These are phyloP conservation scores for Crematogaster levior DNA, from an alignment of 2,888 invertebrate species.

Conservation along the genomic window DNA sequence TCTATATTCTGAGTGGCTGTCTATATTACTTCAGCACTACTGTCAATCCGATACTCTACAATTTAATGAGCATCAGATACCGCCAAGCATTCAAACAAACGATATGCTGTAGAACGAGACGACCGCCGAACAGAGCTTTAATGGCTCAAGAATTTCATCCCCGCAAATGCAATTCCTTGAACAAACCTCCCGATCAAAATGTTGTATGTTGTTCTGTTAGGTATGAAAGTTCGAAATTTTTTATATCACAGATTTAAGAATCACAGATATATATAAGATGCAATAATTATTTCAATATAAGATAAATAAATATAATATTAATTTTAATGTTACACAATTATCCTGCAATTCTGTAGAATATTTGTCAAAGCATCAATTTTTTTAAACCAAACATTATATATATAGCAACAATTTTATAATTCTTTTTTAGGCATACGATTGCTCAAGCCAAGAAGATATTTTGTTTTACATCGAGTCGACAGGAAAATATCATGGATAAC, in stretches of 20 bases:
- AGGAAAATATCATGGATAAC: slow-evolving; percentile 48
- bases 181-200: slow-evolving; percentile 42
- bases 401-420: neutral
- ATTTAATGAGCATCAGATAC: slow-evolving; percentile 93
- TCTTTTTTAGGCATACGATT: slow-evolving; percentile 72
- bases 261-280: neutral
- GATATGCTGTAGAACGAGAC: slow-evolving; percentile 87
- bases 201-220: slow-evolving; percentile 67
- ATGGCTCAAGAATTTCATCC: slow-evolving; percentile 14
- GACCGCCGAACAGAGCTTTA: slow-evolving; percentile 1
- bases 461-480: slow-evolving; percentile 64
- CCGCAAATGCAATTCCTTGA: slow-evolving; percentile 31
- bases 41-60: slow-evolving; percentile 95
- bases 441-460: slow-evolving; percentile 76
- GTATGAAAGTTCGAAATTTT: slow-evolving; percentile 44
- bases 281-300: neutral
- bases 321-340: neutral
- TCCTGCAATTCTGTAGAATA: neutral
- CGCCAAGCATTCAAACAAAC: slow-evolving; percentile 92
- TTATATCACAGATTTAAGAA: neutral
- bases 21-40: slow-evolving; percentile 94
- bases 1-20: slow-evolving; percentile 92
- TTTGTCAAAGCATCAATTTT: neutral
- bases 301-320: too few relatives aligned
- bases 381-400: neutral